Evolutionary conservation across 2,888 invertebrate species (phyloP).

Genomic region (Smittia aterrima): DNA sequence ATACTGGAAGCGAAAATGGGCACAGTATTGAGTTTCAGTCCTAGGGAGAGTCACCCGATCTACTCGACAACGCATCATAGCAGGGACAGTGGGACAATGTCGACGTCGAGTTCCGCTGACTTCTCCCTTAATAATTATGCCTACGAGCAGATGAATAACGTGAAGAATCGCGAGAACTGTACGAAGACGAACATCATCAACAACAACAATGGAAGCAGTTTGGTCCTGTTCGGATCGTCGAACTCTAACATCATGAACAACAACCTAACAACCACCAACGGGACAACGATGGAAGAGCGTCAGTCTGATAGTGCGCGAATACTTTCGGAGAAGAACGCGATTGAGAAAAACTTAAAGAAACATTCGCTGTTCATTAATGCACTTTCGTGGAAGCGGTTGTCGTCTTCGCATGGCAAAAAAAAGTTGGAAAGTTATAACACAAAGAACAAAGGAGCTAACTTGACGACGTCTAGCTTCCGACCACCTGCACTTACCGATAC

Average conservation of each 20-base stretch:
- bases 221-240: constrained; percentile 47
- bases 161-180: constrained; percentile 75
- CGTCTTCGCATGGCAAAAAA: constrained; percentile 88
- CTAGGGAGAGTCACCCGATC: constrained; percentile 77
- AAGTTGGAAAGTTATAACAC: constrained; percentile 84
- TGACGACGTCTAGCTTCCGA: constrained; percentile 65
- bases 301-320: constrained; percentile 75
- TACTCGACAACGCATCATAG: constrained; percentile 54
- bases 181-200: constrained; percentile 50
- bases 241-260: constrained; percentile 50
- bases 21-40: constrained; percentile 93
- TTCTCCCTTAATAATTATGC: constrained; percentile 86
- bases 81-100: constrained; percentile 58
- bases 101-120: constrained; percentile 64
- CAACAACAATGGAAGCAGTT: constrained; percentile 49
- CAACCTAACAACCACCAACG: constrained; percentile 48
- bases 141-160: constrained; percentile 91
- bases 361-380: constrained; percentile 94
- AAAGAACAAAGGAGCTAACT: constrained; percentile 62
- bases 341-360: constrained; percentile 88
- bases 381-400: constrained; percentile 93
- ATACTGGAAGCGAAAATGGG: constrained; percentile 64
- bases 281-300: constrained; percentile 48
- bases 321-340: constrained; percentile 79
- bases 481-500: constrained; percentile 72